These are phyloP conservation scores for Cydia fagiglandana DNA, from an alignment of 1,140 invertebrate genomes.

Conservation along the genomic window DNA sequence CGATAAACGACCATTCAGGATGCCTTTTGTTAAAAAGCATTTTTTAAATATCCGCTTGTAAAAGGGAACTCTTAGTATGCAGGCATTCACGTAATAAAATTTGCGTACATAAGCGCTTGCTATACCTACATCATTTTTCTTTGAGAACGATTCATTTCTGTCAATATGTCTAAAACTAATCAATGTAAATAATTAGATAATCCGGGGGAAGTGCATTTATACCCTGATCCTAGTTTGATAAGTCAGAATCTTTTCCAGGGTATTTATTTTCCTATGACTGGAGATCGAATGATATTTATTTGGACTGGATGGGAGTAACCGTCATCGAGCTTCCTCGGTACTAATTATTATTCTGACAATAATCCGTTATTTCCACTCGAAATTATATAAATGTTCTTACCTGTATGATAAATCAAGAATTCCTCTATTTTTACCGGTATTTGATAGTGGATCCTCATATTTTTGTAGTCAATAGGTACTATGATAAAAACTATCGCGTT, in stretches of 20 bases:
- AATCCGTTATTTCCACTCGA: slow-evolving; percentile 43
- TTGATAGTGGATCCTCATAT: slow-evolving; percentile 16
- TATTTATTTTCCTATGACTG: not conserved
- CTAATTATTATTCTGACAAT: slow-evolving; percentile 48
- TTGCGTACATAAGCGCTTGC: too few species aligned
- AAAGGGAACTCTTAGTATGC: too few species aligned
- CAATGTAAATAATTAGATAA: not conserved
- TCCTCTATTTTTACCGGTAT: slow-evolving; percentile 16
- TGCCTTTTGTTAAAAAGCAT: too few species aligned
- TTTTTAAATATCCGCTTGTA: too few species aligned
- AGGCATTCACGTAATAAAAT: too few species aligned
- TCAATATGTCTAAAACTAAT: not conserved
- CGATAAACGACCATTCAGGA: too few species aligned
- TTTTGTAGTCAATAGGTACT: slow-evolving; percentile 15
- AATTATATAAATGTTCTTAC: slow-evolving; percentile 34
- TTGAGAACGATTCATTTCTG: too few species aligned
- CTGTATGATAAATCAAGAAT: slow-evolving; percentile 17
- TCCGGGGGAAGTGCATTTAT: not conserved
- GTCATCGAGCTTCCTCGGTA: slow-evolving; percentile 45
- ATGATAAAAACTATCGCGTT: not conserved
- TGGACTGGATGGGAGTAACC: not conserved
- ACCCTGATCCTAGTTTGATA: not conserved
- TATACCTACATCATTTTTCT: too few species aligned
- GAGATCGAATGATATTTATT: not conserved
- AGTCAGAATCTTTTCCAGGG: not conserved